Conservation (phyloP, 1,140 invertebrate species). For the Leptestheria dahalacensis region DNA sequence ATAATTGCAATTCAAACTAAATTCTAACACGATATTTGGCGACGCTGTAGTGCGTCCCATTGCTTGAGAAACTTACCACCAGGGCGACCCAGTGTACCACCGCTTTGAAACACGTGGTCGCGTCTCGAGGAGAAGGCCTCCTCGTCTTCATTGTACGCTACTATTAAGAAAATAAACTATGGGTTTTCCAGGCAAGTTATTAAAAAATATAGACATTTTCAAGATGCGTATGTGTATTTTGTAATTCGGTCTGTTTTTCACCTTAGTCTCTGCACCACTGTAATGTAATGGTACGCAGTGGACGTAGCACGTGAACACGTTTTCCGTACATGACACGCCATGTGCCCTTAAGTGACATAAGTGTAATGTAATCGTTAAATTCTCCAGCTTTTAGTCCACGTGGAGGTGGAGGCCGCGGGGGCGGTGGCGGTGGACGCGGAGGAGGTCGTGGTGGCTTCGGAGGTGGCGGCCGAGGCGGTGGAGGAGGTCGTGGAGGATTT, state of each 20-base stretch:
- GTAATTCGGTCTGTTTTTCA: no score
- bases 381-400: conserved; percentile 20
- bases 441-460: conserved; percentile 25
- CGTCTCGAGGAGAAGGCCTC: not conserved
- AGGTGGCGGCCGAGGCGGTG: conserved; percentile 27
- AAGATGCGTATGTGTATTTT: no score
- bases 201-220: no score
- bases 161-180: conserved; percentile 13
- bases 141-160: no score
- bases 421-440: conserved; percentile 25
- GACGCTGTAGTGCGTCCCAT: not conserved
- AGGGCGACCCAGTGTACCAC: not conserved
- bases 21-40: no score
- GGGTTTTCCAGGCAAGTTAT: conserved; percentile 17
- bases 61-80: not conserved
- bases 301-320: no score
- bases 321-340: no score
- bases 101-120: not conserved
- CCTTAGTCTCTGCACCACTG: no score
- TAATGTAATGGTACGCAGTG: no score
- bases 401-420: conserved; percentile 23
- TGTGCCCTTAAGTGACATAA: not conserved
- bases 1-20: no score
- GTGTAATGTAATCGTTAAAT: not conserved
- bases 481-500: conserved; percentile 31